A percentile compares a stretch with the other conserved stretches of the same genome.
Conservation (phyloP, 2,797 vertebrate species). For the Austrolebias charrua region DNA sequence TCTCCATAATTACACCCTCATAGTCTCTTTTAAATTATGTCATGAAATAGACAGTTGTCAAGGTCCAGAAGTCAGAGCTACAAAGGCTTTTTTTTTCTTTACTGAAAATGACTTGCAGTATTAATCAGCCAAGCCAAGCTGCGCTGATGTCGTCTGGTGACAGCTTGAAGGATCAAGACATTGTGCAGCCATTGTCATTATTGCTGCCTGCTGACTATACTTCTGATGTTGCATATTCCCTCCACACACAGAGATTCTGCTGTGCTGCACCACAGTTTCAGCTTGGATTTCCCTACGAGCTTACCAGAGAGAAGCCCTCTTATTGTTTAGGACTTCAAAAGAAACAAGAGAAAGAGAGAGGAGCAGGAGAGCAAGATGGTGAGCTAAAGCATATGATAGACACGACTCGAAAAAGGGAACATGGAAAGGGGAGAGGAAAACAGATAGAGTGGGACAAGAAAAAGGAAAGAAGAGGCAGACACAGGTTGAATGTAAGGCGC, state of each 20-base stretch:
- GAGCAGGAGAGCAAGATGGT: slow-evolving; percentile 3
- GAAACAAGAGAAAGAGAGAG: slow-evolving; percentile 40
- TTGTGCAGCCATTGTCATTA: slow-evolving; percentile 34
- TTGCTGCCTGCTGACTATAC: slow-evolving; percentile 40
- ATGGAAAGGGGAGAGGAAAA: slow-evolving; percentile 30
- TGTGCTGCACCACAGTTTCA: slow-evolving; percentile 53
- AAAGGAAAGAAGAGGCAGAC: slow-evolving; percentile 30
- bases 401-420: slow-evolving; percentile 26
- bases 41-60: slow-evolving; percentile 33
- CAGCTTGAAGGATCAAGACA: slow-evolving; percentile 45
- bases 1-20: slow-evolving; percentile 34
- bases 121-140: slow-evolving; percentile 31
- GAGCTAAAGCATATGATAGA: slow-evolving; percentile 42
- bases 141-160: slow-evolving; percentile 25
- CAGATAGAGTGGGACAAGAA: slow-evolving; percentile 25
- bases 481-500: slow-evolving; percentile 32
- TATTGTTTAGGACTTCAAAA: slow-evolving; percentile 79
- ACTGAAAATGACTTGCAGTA: slow-evolving; percentile 25
- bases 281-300: slow-evolving; percentile 56
- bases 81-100: slow-evolving; percentile 16
- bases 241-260: slow-evolving; percentile 44
- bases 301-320: slow-evolving; percentile 61
- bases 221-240: slow-evolving; percentile 37
- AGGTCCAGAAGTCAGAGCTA: slow-evolving; percentile 32
- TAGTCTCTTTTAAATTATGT: slow-evolving; percentile 18